Base-by-base conservation (phyloP, 2,888 invertebrate genomes). In the Melitaea athalia region DNA sequence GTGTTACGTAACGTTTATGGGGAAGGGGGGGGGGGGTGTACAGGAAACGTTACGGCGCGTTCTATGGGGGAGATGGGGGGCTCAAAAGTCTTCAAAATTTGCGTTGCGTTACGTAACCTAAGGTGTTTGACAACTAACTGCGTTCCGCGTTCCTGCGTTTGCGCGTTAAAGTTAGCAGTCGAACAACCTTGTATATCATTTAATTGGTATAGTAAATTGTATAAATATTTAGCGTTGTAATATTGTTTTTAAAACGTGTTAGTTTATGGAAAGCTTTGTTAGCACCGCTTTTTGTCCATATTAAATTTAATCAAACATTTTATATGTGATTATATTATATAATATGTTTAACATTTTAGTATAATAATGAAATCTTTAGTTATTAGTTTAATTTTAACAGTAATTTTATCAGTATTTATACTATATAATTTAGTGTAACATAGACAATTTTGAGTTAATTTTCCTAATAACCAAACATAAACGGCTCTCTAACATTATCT, bases 331-430 rank as follows among this genome's bases (percentile, higher is more conserved):
- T 11, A 24, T 24, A 52, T n/a, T n/a, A n/a, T n/a, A n/a, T n/a
- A n/a, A n/a, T n/a, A 24, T 31, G 52, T 52, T 52, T 52, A 52
- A 52, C 50, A 17, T 52, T 52, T 52, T 17, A 52, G 11, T 52
- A 52, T 31, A 10, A 31, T 55, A n/a, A 33, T 14, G 14, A 33
- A 55, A 33, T 55, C 31, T 33, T 14, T 42, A 15, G 42, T 57
- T 42, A 15, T 57, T 57, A 57, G 15, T 42, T 57, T 57, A 42
- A 57, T 15, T 57, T 15, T 55, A 55, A 42, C 42, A 42, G 38
- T 57, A 57, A 42, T 42, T 57, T 57, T 24, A 24, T 24, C 24
- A 24, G 24, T 24, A 57, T 42, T 57, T n/a, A n/a, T 55, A 55
- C 7, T 33, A 12, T 33, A 55, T 33, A 14, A 33, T 1, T 14